phyloP scores from a whole-genome alignment of 2,113 vertebrate genomes.

The Illadopsis cleaveri region DNA sequence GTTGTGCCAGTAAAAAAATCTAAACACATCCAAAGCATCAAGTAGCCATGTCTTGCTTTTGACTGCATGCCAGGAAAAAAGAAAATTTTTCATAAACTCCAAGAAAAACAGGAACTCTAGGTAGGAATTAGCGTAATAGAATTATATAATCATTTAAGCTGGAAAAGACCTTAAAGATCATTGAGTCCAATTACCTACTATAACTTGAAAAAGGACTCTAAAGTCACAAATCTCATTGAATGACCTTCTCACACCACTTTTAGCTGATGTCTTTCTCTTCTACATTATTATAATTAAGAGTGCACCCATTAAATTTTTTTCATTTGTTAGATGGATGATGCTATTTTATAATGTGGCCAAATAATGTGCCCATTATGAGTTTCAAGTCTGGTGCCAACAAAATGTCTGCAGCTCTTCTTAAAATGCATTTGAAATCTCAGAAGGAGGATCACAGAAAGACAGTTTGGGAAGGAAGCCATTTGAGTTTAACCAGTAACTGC shows the following conservation, averaged over 20 bases:
- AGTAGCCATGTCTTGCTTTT: neutral
- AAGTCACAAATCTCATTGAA: conserved; percentile 41
- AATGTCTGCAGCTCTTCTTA: conserved; percentile 29
- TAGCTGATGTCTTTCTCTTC: conserved; percentile 50
- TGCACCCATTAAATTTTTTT: conserved; percentile 49
- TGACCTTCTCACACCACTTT: conserved; percentile 53
- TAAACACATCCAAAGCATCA: neutral
- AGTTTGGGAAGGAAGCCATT: conserved; percentile 30
- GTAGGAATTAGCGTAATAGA: neutral
- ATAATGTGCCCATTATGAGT: conserved; percentile 59
- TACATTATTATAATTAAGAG: conserved; percentile 65
- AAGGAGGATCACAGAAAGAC: conserved; percentile 29
- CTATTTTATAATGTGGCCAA: conserved; percentile 57
- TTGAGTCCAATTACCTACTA: neutral
- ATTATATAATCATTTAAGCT: neutral
- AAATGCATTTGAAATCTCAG: conserved; percentile 3
- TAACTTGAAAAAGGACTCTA: neutral
- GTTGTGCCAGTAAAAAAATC: neutral
- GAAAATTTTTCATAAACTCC: neutral
- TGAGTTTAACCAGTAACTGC: neutral
- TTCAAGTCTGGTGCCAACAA: conserved; percentile 47
- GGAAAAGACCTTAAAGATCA: neutral
- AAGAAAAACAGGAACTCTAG: neutral
- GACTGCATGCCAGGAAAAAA: neutral
- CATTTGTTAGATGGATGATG: conserved; percentile 65